Evolutionary conservation across 1,140 invertebrate species (phyloP), one percentile per base, ranked within the genome.

Genomic region (Popillia japonica): DNA sequence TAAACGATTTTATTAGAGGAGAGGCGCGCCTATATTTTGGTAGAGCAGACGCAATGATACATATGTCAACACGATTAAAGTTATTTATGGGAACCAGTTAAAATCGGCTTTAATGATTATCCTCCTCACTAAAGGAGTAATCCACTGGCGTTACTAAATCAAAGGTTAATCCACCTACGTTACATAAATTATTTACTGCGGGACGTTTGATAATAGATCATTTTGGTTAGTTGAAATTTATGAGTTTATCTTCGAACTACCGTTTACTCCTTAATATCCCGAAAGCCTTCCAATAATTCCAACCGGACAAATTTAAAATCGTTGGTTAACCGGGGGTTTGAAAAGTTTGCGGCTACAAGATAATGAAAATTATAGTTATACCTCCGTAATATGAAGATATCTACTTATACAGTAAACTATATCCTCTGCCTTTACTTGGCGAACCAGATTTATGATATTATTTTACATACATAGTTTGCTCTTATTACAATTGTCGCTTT

Each of bases 91-190:
- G 59, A 68, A 72, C 77, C 77, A 27, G 75, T 80, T 81, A 78
- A 81, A 81, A 81, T 80, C 80, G 80, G 80, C 80, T 81, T 81
- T 80, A 81, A 81, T 80, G 80, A 78, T 81, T 79, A 81, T 77
- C 80, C 79, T 76, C 40, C 76, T 79, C 78, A 79, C 68, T 79
- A 27, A 73, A 77, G 76, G 72, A 76, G 72, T 79, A 79, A 81
- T 79, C 78, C 75, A 78, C 77, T 78, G 64, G 34, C 76, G 61
- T 61, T 78, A 77, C 80, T 81, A 81, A 81, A 81, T 81, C 80
- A 81, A 77, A 77, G 78, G 80, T 81, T 81, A 81, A 81, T 81
- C 80, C 80, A 81, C 80, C 80, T 81, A 80, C 77, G 80, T 80
- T 81, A 80, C 80, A 81, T 81, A 81, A 81, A 81, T 81, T 79